Evolutionary conservation across 2,888 invertebrate genomes (phyloP).

Genomic region (Metallyticus violacea): DNA sequence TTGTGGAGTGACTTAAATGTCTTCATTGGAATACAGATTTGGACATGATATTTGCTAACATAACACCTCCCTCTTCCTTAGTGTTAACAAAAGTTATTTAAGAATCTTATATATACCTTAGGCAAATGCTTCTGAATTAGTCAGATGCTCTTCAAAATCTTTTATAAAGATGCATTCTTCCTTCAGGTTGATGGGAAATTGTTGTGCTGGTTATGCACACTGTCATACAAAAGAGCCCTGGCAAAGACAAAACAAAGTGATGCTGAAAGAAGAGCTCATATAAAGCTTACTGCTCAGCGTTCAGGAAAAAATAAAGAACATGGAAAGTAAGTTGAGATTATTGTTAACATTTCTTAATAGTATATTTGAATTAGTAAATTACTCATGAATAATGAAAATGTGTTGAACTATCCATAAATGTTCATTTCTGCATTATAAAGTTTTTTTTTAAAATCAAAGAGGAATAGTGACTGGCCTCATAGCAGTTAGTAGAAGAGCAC

Average conservation of each 20-base stretch:
- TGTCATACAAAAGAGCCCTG: constrained; percentile 87
- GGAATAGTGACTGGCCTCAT: no score
- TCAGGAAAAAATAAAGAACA: constrained; percentile 52
- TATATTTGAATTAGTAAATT: no score
- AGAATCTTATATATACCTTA: neutral
- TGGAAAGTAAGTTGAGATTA: neutral
- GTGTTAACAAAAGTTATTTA: neutral
- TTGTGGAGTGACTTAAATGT: neutral
- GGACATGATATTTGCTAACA: neutral
- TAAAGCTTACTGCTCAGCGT: constrained; percentile 55
- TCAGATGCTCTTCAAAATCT: neutral
- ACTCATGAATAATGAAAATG: no score
- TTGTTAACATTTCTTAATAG: no score
- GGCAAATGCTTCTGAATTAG: neutral
- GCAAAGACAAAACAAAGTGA: constrained; percentile 86
- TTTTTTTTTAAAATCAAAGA: no score
- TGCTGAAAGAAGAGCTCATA: constrained; percentile 60
- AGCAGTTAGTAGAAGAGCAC: no score
- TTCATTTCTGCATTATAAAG: no score
- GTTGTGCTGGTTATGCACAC: constrained; percentile 92
- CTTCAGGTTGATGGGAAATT: constrained; percentile 90
- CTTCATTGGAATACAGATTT: neutral
- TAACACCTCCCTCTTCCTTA: neutral
- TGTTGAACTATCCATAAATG: no score
- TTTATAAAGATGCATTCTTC: constrained; percentile 1